Base-by-base conservation (phyloP, 2,888 invertebrate species). In the Hirudinaria manillensis region DNA sequence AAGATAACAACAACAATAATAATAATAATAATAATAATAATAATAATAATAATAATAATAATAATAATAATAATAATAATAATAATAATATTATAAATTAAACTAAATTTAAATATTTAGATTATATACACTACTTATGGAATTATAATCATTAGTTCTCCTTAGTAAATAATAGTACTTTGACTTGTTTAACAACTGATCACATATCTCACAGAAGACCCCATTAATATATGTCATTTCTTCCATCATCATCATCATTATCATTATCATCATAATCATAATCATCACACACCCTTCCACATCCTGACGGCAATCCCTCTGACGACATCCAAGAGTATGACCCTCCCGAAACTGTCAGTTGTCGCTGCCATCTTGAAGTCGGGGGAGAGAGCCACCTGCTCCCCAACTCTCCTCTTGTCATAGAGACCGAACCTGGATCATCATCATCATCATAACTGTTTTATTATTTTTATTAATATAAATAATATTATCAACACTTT, bases 291-390 rank as follows among this genome's bases (percentile, higher is more conserved):
- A 83, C 83, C 97, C 87, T 97, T 97, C 89, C 95, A 94, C 83
- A 96, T 90, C 73, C 93, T 88, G 56, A 95, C 86, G 34, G 92
- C 90, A 74, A 91, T 88, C 0, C 94, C 93, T 79, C 89, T 89
- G 70, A 88, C 88, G 21, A 92, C 90, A 85, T 98, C 95, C 51
- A 98, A 86, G 24, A 99, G 87, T 66, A 92, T 89, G 0, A 98
- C 92, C 76, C 98, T 89, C 36, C 96, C 96, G 82, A 93, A 89
- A 80, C 90, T 90, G 85, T 98, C 98, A 0, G 91, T 89, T 65
- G 93, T 88, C 0, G 91, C 92, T 0, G 92, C 92, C 4, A 94
- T 87, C 45, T 90, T 89, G 76, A 91, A 89, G 84, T 92, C 90
- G 0, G 94, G 93, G 1, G 94, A 92, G 70, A 93, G 86, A 61